Base-by-base conservation (phyloP, 2,888 invertebrate species). In the Spatulosminthurus flaviceps region DNA sequence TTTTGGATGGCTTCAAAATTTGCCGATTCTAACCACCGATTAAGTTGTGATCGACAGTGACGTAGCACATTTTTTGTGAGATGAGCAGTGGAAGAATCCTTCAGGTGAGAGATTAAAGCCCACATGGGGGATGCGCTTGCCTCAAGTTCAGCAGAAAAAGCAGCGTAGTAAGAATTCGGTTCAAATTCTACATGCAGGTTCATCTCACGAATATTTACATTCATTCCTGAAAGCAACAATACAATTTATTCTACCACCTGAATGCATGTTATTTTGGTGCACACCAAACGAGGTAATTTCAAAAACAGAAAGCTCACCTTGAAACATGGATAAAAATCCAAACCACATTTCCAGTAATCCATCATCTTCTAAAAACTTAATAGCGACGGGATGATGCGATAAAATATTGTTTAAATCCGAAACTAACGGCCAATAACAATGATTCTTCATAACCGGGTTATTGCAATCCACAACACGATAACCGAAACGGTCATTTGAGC, bases 71-170 rank as follows among this genome's bases (percentile, higher is more conserved):
- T 91, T 84, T 92, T 91, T 72, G 95, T 94, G 61, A 94, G 90
- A 83, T 91, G 90, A 29, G 88, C 86, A 26, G 93, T 93, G 86
- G 93, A 93, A 83, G 90, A 90, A 86, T 93, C 93, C 81, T 92
- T 91, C 43, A 96, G 90, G 89, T 98, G 97, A 67, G 94, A 93
- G 77, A 97, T 93, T 79, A 98, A 91, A 19, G 96, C 95, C 97
- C 97, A 98, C 97, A 98, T 96, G 0, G 97, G 97, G 89, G 97
- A 96, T 19, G 97, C 96, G 86, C 96, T 96, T 28, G 97, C 96
- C 89, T 98, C 98, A 85, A 98, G 89, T 90, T 98, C 98, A 85
- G 97, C 97, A 81, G 96, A 96, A 89, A 98, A 98, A 41, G 98
- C 97, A 70, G 97, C 96, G 89, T 97, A 98, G 89, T 98, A 98